Percentiles rank a stretch among this genome's conserved stretches.
Conservation (phyloP, 2,888 invertebrate species). For the Macroteleia sp. region DNA sequence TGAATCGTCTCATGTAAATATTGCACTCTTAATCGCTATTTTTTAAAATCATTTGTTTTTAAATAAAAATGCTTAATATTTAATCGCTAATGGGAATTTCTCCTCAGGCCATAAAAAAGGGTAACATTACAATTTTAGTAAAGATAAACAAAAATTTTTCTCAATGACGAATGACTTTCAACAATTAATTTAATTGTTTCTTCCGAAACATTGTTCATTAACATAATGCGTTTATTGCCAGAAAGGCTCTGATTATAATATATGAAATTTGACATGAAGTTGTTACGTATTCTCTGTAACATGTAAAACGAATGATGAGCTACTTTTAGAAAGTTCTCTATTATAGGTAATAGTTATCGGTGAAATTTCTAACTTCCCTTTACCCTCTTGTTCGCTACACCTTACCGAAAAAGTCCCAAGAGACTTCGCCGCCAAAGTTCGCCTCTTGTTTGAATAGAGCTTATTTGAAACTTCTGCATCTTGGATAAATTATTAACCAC, state of each 20-base stretch:
- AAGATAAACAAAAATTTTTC: no score
- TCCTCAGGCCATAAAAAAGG: no score
- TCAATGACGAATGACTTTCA: no score
- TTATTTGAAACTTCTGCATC: conserved; percentile 63
- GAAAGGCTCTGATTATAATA: conserved; percentile 19
- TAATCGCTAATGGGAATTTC: no score
- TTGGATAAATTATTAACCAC: conserved; percentile 61
- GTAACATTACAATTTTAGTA: no score
- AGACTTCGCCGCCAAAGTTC: conserved; percentile 58
- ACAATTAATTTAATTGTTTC: no score
- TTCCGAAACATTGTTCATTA: not conserved
- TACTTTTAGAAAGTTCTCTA: conserved; percentile 56
- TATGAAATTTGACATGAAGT: conserved; percentile 44
- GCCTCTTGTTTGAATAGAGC: conserved; percentile 60
- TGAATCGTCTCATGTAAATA: no score
- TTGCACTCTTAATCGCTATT: no score
- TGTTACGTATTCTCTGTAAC: conserved; percentile 48
- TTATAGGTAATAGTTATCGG: conserved; percentile 63
- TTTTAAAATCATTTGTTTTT: no score
- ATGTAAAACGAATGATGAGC: conserved; percentile 59
- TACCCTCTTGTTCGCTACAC: conserved; percentile 54
- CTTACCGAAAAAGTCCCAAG: conserved; percentile 55
- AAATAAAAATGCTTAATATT: no score
- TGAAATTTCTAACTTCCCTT: conserved; percentile 52
- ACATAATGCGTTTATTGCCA: not conserved